A percentile compares a stretch with the other conserved stretches of the same genome.
Evolutionary conservation across 1,140 invertebrate species (phyloP).

Genomic region (Cherax quadricarinatus): DNA sequence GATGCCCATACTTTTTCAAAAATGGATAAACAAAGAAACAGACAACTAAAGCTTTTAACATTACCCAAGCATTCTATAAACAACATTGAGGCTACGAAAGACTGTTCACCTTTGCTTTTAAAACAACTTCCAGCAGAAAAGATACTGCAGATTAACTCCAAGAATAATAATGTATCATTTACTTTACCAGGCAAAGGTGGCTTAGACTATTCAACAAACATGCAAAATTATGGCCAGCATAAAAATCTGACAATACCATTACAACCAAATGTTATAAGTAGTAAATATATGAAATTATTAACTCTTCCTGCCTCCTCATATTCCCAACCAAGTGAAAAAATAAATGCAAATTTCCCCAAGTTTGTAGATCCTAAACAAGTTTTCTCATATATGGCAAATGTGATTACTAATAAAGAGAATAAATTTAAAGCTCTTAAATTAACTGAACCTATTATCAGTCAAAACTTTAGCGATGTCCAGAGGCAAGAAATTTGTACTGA

Average conservation of each 20-base stretch:
- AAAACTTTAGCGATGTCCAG: not conserved
- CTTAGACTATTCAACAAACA: not conserved
- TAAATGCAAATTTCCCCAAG: not conserved
- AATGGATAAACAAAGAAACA: not conserved
- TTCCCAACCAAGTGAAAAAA: not conserved
- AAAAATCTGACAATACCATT: not conserved
- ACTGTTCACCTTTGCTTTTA: not conserved
- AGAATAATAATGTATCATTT: not conserved
- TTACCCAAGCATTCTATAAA: constrained; percentile 4
- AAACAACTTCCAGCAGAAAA: constrained; percentile 16
- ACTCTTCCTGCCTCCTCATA: constrained; percentile 16
- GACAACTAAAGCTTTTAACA: constrained; percentile 14
- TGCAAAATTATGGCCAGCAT: not conserved
- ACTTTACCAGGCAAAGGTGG: not conserved
- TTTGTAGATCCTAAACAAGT: constrained; percentile 48
- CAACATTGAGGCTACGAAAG: not conserved
- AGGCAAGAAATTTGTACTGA: not conserved
- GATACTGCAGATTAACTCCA: not conserved
- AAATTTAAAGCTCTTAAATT: constrained; percentile 43
- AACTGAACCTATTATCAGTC: not conserved
- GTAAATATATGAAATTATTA: constrained; percentile 36
- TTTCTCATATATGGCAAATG: constrained; percentile 22
- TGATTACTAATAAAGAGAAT: not conserved
- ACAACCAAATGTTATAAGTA: not conserved
- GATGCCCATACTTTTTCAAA: not conserved